phyloP scores from a whole-genome alignment of 1,140 invertebrate genomes.

The Drosophila nebulosa region DNA sequence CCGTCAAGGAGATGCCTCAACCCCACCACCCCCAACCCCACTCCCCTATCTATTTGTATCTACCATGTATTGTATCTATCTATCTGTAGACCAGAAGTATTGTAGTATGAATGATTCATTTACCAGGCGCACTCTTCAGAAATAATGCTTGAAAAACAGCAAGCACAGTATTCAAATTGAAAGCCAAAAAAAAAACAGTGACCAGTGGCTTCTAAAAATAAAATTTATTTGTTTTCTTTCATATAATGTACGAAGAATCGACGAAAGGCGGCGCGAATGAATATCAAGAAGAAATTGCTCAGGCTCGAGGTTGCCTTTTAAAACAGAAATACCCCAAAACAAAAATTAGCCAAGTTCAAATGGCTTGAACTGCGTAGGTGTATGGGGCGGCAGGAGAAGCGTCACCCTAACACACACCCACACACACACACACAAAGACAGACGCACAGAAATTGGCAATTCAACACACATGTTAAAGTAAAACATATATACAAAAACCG shows the following conservation, averaged over 20 bases:
- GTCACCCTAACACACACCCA: constrained; percentile 19
- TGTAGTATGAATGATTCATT: constrained; percentile 60
- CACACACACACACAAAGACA: constrained; percentile 4
- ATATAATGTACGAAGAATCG: constrained; percentile 27
- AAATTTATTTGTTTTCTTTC: constrained; percentile 77
- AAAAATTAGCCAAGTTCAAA: constrained; percentile 70
- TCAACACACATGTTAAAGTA: constrained; percentile 24
- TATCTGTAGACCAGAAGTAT: constrained; percentile 37
- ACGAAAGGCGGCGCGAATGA: neutral
- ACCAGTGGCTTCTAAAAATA: constrained; percentile 77
- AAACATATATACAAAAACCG: constrained; percentile 16
- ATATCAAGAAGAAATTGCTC: constrained; percentile 19
- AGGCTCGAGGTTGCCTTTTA: constrained; percentile 13
- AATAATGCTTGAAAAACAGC: constrained; percentile 34
- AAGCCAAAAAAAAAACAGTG: constrained; percentile 67
- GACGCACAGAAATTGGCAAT: constrained; percentile 54
- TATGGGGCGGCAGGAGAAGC: constrained; percentile 22
- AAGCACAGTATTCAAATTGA: constrained; percentile 63
- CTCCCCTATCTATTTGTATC: neutral
- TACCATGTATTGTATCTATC: constrained; percentile 3
- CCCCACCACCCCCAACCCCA: neutral
- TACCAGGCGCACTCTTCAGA: constrained; percentile 48
- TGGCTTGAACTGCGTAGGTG: constrained; percentile 50
- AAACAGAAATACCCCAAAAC: neutral
- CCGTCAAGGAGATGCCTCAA: constrained; percentile 16